Conservation (phyloP, 2,797 vertebrate species). For the Margarornis squamiger region DNA sequence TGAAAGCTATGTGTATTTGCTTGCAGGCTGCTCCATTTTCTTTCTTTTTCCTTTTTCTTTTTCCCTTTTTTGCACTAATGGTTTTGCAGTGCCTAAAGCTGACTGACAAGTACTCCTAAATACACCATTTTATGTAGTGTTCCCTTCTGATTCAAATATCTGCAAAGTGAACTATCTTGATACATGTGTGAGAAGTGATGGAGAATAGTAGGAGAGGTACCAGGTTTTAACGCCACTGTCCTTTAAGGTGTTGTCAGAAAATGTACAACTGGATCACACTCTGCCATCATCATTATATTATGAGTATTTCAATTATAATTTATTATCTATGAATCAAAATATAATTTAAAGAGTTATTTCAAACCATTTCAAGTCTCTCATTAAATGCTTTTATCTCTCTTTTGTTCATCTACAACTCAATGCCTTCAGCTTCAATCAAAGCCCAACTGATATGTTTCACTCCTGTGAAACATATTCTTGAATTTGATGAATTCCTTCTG, state of each 20-base stretch:
- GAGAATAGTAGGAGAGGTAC: not conserved
- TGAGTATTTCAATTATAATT: constrained; percentile 9
- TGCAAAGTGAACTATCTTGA: not conserved
- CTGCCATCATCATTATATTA: not conserved
- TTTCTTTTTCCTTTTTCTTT: too few relatives aligned
- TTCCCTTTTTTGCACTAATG: not conserved
- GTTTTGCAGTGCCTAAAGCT: not conserved
- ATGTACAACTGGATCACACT: not conserved
- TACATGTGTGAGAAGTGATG: not conserved
- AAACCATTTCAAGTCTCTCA: not conserved
- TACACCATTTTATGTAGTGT: not conserved
- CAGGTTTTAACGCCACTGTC: not conserved
- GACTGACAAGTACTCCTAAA: not conserved
- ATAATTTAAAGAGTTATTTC: constrained; percentile 4
- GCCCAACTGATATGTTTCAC: not conserved
- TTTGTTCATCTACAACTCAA: not conserved
- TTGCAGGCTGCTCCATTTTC: not conserved
- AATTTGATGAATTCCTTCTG: not conserved
- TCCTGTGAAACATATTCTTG: not conserved
- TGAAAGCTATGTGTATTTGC: not conserved
- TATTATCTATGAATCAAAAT: constrained; percentile 2
- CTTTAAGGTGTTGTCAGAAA: not conserved
- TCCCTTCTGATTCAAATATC: not conserved
- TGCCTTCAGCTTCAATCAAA: not conserved
- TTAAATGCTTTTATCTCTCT: not conserved